Evolutionary conservation across 2,797 vertebrate genomes (phyloP).

Genomic region (Gouania willdenowi): DNA sequence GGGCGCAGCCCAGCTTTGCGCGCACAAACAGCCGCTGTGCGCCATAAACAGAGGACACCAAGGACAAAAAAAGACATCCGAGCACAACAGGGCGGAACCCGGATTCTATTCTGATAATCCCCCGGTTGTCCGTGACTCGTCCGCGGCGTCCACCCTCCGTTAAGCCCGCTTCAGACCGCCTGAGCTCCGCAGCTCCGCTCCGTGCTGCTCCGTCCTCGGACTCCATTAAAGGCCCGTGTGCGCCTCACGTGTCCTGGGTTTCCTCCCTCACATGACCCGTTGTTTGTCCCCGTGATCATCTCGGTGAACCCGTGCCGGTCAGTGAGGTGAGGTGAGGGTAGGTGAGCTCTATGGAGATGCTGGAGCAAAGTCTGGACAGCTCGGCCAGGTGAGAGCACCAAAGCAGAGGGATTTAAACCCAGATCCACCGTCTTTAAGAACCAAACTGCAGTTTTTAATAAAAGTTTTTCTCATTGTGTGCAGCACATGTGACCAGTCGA

Average conservation of each 20-base stretch:
- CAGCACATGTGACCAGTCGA: not conserved
- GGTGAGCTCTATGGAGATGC: conserved; percentile 84
- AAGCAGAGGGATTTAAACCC: too few species aligned
- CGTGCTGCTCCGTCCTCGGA: too few species aligned
- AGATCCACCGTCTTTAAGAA: too few species aligned
- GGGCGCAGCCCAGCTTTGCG: conserved; percentile 49
- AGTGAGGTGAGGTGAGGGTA: too few species aligned
- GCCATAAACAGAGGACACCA: conserved; percentile 20
- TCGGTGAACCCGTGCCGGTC: conserved; percentile 70
- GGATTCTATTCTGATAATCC: too few species aligned
- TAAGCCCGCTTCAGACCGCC: conserved; percentile 19
- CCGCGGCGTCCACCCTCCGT: too few species aligned
- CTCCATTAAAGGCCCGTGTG: conserved; percentile 79
- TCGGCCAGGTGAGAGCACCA: conserved; percentile 80
- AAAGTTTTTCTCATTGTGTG: too few species aligned
- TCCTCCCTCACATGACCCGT: conserved; percentile 92
- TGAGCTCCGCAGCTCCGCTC: conserved; percentile 34
- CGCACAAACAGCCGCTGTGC: conserved; percentile 57
- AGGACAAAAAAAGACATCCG: conserved; percentile 7
- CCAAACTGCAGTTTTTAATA: too few species aligned
- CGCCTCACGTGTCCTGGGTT: conserved; percentile 85
- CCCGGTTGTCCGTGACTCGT: not conserved
- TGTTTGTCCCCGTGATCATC: conserved; percentile 97
- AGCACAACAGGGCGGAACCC: too few species aligned
- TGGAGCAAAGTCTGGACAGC: conserved; percentile 89